Evolutionary conservation across 2,888 invertebrate genomes (phyloP).

Genomic region (Zaprionus bogoriensis): DNA sequence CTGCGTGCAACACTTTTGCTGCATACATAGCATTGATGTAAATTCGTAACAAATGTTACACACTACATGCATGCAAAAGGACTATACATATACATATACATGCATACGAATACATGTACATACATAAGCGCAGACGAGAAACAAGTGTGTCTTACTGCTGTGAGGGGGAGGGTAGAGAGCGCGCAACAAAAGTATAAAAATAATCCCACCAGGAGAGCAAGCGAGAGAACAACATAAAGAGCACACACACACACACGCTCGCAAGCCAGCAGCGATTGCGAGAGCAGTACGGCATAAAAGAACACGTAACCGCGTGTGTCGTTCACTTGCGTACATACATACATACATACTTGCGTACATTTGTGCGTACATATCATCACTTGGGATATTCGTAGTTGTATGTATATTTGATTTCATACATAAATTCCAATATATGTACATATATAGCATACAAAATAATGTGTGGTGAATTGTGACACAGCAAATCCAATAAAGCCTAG

Average conservation of each 20-base stretch:
- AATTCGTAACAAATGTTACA: neutral
- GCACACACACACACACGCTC: conserved; percentile 32
- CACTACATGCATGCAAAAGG: conserved; percentile 4
- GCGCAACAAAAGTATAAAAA: conserved; percentile 70
- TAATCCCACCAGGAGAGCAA: conserved; percentile 51
- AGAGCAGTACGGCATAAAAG: conserved; percentile 54
- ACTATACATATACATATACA: neutral
- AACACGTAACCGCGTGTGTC: conserved; percentile 60
- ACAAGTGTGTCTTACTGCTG: conserved; percentile 43
- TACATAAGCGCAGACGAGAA: conserved; percentile 39
- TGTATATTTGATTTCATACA: conserved; percentile 20
- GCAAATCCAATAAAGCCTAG: conserved; percentile 41
- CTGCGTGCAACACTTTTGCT: conserved; percentile 7
- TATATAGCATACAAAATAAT: conserved; percentile 8
- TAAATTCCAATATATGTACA: conserved; percentile 5
- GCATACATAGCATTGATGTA: conserved; percentile 5
- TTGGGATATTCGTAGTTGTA: too few relatives aligned
- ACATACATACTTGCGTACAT: conserved; percentile 10
- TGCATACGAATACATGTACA: conserved; percentile 1
- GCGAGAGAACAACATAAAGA: conserved; percentile 16
- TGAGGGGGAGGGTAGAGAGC: conserved; percentile 43
- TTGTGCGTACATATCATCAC: conserved; percentile 10
- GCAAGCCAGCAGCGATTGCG: conserved; percentile 28
- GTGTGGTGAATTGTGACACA: conserved; percentile 34
- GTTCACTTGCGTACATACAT: conserved; percentile 39